A percentile compares a stretch with the other conserved stretches of the same genome.
phyloP scores from a whole-genome alignment of 2,888 invertebrate species.

The Leucania comma region DNA sequence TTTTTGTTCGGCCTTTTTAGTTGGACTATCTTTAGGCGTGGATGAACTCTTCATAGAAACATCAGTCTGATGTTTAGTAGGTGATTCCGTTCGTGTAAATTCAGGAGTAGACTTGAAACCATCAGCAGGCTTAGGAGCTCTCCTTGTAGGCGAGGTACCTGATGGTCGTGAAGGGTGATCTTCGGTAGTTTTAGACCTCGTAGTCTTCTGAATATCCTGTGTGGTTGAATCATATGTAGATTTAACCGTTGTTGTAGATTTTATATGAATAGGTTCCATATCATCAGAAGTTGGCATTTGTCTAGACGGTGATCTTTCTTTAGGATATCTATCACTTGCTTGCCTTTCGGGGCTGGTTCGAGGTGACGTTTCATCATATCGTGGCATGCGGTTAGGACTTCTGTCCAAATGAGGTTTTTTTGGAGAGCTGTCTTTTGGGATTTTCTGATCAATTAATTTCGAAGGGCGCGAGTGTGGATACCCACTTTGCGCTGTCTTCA shows the following conservation, averaged over 20 bases:
- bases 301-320: constrained; percentile 55
- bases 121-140: constrained; percentile 13
- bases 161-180: constrained; percentile 18
- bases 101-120: constrained; percentile 15
- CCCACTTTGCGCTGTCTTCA: constrained; percentile 26
- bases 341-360: constrained; percentile 42
- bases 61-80: constrained; percentile 29
- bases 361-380: constrained; percentile 30
- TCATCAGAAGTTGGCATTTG: constrained; percentile 10
- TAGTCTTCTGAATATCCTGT: constrained; percentile 56
- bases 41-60: constrained; percentile 19
- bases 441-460: constrained; percentile 20
- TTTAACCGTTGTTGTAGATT: constrained; percentile 54
- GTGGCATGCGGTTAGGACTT: constrained; percentile 37
- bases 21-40: constrained; percentile 13
- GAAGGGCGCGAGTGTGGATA: constrained; percentile 17
- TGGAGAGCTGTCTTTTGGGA: constrained; percentile 20
- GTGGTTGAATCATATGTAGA: constrained; percentile 56
- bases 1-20: constrained; percentile 27
- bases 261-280: constrained; percentile 54
- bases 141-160: constrained; percentile 33
- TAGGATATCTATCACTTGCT: constrained; percentile 32
- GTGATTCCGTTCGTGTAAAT: constrained; percentile 21
- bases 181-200: constrained; percentile 43
- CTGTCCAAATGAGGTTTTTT: constrained; percentile 44